phyloP scores from a whole-genome alignment of 2,888 invertebrate species.

The Lumbricus terrestris region DNA sequence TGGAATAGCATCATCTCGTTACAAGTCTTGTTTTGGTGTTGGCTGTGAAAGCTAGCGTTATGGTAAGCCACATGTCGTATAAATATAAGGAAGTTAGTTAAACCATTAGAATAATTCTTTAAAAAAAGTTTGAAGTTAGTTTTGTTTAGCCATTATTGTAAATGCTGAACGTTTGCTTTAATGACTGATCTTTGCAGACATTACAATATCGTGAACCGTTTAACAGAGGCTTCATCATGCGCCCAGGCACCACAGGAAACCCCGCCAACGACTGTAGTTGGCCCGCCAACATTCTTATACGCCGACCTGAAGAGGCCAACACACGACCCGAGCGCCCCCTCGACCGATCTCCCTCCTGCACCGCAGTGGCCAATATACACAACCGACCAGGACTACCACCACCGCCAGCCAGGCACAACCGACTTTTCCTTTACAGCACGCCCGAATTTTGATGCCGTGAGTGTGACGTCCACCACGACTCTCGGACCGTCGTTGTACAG shows the following conservation, averaged over 20 bases:
- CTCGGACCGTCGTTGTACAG: background rate
- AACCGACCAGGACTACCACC: background rate
- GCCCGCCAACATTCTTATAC: background rate
- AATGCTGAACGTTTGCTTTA: background rate
- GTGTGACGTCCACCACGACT: background rate
- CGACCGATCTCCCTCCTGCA: background rate
- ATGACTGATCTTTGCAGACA: background rate
- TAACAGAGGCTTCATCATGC: background rate
- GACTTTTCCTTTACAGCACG: background rate
- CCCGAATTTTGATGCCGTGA: slow-evolving; percentile 12
- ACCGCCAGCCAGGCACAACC: background rate
- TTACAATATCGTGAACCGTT: slow-evolving; percentile 3
- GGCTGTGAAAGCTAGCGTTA: background rate
- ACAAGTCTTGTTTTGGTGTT: background rate
- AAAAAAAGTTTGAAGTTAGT: too few relatives aligned
- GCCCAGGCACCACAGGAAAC: background rate
- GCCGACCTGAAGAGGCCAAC: background rate
- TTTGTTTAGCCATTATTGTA: background rate
- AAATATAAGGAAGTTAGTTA: background rate
- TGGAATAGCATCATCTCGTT: background rate
- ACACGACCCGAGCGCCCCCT: background rate
- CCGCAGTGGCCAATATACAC: background rate
- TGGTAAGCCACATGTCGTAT: background rate
- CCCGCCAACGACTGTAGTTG: background rate
- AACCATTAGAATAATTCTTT: background rate